A percentile compares a stretch with the other conserved stretches of the same genome.
Conservation (phyloP, 2,113 vertebrate genomes). For the Melanotaenia duboulayi region DNA sequence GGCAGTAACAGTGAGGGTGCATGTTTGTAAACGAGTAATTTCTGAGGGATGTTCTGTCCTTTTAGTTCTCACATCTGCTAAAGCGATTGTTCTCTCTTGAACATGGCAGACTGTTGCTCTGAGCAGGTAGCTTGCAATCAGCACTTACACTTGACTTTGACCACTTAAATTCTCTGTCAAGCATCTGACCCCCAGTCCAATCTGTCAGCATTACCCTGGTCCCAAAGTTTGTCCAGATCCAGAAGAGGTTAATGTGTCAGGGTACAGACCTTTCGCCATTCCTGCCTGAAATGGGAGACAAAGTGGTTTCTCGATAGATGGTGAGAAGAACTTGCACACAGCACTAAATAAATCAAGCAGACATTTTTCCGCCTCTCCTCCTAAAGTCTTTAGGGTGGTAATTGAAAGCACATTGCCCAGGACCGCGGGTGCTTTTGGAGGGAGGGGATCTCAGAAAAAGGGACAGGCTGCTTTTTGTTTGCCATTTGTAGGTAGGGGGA, state of each 20-base stretch:
- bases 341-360: constrained; percentile 91
- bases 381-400: constrained; percentile 85
- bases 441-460: constrained; percentile 61
- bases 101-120: constrained; percentile 8
- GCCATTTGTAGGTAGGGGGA: constrained; percentile 45
- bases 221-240: constrained; percentile 36
- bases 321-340: constrained; percentile 89
- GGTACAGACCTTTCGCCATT: constrained; percentile 85
- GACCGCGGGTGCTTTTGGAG: constrained; percentile 70
- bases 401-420: constrained; percentile 94
- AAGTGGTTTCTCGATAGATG: constrained; percentile 89
- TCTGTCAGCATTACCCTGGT: constrained; percentile 48
- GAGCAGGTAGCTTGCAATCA: constrained; percentile 35
- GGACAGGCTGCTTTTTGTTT: constrained; percentile 79
- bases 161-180: constrained; percentile 24
- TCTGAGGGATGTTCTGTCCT: constrained; percentile 1
- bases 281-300: constrained; percentile 86
- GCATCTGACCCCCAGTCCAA: background rate
- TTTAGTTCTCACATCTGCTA: background rate
- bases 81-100: constrained; percentile 8
- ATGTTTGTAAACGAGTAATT: constrained; percentile 10
- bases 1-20: background rate
- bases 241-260: constrained; percentile 80
- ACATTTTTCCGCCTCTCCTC: constrained; percentile 51
- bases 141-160: constrained; percentile 56